Conservation (phyloP, 1,140 invertebrate species). For the Colletes gigas region DNA sequence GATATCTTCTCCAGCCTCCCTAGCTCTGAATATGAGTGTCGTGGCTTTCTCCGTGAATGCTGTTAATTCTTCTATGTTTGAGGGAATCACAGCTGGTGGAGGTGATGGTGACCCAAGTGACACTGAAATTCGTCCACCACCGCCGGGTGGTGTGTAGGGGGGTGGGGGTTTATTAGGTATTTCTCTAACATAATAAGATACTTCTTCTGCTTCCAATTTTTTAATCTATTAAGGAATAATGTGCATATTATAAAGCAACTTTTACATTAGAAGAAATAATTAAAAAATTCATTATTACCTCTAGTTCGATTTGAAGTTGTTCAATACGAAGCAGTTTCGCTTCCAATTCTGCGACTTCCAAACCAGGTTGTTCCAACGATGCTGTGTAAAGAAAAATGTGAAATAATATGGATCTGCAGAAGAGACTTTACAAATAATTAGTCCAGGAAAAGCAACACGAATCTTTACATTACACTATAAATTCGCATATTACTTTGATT, state of each 20-base stretch:
- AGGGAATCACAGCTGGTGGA: slow-evolving; percentile 77
- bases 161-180: slow-evolving; percentile 89
- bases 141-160: slow-evolving; percentile 84
- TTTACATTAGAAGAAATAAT: slow-evolving; percentile 20
- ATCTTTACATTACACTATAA: slow-evolving; percentile 60
- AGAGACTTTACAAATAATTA: slow-evolving; percentile 39
- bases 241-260: slow-evolving; percentile 17
- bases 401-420: slow-evolving; percentile 32
- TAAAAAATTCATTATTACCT: slow-evolving; percentile 75
- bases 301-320: slow-evolving; percentile 84
- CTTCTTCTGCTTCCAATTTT: slow-evolving; percentile 83
- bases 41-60: slow-evolving; percentile 79
- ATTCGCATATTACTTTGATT: slow-evolving; percentile 57
- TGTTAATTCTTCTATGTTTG: slow-evolving; percentile 79
- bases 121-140: slow-evolving; percentile 64
- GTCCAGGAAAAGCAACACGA: slow-evolving; percentile 68
- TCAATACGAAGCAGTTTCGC: slow-evolving; percentile 81
- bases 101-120: slow-evolving; percentile 69
- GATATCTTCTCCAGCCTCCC: slow-evolving; percentile 75
- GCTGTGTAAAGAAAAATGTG: slow-evolving; percentile 61
- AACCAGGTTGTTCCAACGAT: slow-evolving; percentile 76
- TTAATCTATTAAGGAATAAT: slow-evolving; percentile 79
- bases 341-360: slow-evolving; percentile 77
- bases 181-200: slow-evolving; percentile 83
- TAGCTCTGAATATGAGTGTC: slow-evolving; percentile 77